Base-by-base conservation (phyloP, 2,113 vertebrate genomes). In the Phylloscopus trochiloides region DNA sequence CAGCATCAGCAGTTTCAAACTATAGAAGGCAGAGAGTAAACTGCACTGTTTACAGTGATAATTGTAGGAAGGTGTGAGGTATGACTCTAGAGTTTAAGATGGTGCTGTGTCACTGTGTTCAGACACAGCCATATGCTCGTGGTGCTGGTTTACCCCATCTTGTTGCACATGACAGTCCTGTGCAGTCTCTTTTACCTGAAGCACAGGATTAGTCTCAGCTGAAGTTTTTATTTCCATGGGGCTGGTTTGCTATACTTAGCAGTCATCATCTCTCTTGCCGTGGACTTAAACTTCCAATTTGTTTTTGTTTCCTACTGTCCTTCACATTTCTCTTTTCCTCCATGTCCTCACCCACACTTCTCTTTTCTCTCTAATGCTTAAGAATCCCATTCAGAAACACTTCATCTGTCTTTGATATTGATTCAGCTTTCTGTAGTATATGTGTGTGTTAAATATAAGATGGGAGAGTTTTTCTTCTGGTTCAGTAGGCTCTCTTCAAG, bases 1-100 rank as follows among this genome's bases (percentile, higher is more conserved):
- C 61, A 65, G 40, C 79, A 87, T 94, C 91, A 94, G 76, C 94
- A 81, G 68, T 94, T 96, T 95, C 31, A 40, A 47, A 43, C 65
- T 77, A 1, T 10, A 34, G 78, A 65, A 89, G 31, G 42, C 50
- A 85, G 50, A 32, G 31, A 40, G 45, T 52, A 16, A 80, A 22
- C 40, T 21, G 32, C 18, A 10, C 31, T 68, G 52, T 89, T 85
- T 42, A 34, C 31, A 15, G 26, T 62, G 40, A 3, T 48, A 34
- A 61, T 45, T 42, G 21, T 43, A 15, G 48, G 87, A 17, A 75
- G 47, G 50, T 36, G 70, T 50, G 58, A 50, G 1, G 1, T 50
- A 7, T 11, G 50, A 48, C 14, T 61, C 3, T 42, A 2, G 63
- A 12, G 61, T 52, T 45, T 21, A 50, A 20, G 63, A 11, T 17